Base-by-base conservation (phyloP, 2,797 vertebrate species). In the Adrianichthys oophorus region DNA sequence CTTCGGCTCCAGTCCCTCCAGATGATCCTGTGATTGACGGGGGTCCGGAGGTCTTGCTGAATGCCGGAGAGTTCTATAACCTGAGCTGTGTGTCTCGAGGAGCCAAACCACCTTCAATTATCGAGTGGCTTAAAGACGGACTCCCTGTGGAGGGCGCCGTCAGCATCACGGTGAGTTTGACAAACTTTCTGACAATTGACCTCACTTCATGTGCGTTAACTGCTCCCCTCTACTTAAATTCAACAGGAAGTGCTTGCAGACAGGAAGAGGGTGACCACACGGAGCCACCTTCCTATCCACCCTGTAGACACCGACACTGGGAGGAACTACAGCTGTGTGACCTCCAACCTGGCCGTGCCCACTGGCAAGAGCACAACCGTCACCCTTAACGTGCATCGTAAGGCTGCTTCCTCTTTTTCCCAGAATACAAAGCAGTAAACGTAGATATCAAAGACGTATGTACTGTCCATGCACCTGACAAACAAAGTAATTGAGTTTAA, bases 321-420 rank as follows among this genome's bases (percentile, higher is more conserved):
- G 12, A 88, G 93, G 4, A 93, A 95, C 59, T 98, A 93, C 83
- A 94, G 93, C 64, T 98, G 95, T 18, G 90, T 93, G 57, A 89
- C 94, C 48, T 64, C 87, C 71, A 98, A 98, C 15, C 90, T 90
- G 13, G 96, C 95, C 15, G 56, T 92, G 23, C 95, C 93, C 0
- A 79, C 48, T 0, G 96, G 96, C 69, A 97, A 91, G 81, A 94
- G 93, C 85, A 93, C 94, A 10, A 93, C 92, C 0, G 85, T 98
- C 47, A 92, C 92, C 56, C 94, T 98, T 37, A 95, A 98, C 0
- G 95, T 98, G 1, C 96, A 98, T 82, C 95, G 96, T 98, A 80
- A 92, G 94, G 52, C 1, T 1, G 16, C 5, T 19, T 62, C 4
- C n/a, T 41, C 51, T 42, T 17, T 19, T 8, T 43, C 15, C 41